Conservation (phyloP, 2,797 vertebrate genomes). For the Cynopterus sphinx region DNA sequence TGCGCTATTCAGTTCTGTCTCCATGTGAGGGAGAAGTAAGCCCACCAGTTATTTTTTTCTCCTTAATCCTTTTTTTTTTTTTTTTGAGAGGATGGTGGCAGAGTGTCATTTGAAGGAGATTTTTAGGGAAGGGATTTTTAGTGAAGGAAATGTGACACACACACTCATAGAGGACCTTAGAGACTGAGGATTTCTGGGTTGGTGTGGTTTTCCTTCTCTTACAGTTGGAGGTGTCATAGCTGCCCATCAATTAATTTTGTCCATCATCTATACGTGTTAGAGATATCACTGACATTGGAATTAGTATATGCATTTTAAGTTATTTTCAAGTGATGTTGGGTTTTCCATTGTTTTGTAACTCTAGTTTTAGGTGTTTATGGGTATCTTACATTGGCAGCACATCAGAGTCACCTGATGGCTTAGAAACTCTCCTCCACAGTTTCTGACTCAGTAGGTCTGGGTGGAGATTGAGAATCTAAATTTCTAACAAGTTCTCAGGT, state of each 20-base stretch:
- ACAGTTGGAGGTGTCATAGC: neutral
- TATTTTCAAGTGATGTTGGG: neutral
- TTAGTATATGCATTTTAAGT: neutral
- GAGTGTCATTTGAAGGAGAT: no score
- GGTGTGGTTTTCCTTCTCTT: neutral
- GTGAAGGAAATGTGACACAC: neutral
- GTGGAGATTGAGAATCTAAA: neutral
- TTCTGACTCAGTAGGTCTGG: neutral
- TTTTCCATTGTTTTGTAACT: neutral
- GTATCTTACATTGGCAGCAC: neutral
- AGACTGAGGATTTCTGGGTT: neutral
- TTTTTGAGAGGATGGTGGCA: neutral
- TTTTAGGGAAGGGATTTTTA: neutral
- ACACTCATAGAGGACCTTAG: neutral
- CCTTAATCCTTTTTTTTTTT: neutral
- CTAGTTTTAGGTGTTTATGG: neutral
- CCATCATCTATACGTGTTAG: neutral
- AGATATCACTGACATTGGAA: accelerated
- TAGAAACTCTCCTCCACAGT: neutral
- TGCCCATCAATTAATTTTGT: neutral
- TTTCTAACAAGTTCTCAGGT: neutral
- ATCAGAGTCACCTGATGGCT: neutral
- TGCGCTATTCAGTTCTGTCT: neutral
- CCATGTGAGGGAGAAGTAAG: neutral
- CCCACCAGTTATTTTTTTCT: neutral